Conservation (phyloP, 2,797 vertebrate species). For the Hippopotamyrus pictus region DNA sequence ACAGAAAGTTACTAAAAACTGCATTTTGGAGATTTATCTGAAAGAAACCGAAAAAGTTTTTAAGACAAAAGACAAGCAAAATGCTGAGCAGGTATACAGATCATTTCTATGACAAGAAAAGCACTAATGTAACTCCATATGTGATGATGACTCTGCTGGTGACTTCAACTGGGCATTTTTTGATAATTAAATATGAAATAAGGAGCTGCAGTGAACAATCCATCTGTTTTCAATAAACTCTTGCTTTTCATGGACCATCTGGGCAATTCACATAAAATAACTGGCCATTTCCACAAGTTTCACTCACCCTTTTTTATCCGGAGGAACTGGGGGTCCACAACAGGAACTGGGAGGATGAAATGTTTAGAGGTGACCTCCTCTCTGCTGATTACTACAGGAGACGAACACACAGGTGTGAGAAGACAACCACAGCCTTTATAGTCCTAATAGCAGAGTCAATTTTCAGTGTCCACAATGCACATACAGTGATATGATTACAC, state of each 20-base stretch:
- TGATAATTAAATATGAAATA: not conserved
- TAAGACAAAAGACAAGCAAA: not conserved
- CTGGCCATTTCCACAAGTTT: not conserved
- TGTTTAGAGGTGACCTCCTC: not conserved
- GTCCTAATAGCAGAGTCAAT: not conserved
- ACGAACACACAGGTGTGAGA: not conserved
- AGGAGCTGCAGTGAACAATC: not conserved
- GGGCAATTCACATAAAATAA: not conserved
- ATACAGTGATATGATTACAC: not conserved
- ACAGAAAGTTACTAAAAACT: not conserved
- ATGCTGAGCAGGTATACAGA: not conserved
- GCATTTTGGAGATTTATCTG: not conserved
- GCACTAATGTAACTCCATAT: not conserved
- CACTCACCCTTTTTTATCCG: conserved; percentile 8
- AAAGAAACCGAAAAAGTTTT: not conserved
- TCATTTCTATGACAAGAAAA: not conserved
- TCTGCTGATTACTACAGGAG: not conserved
- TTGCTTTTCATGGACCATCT: not conserved
- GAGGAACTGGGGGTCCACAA: not conserved
- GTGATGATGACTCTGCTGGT: not conserved
- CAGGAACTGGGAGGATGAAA: not conserved
- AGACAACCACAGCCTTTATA: not conserved
- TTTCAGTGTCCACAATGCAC: not conserved
- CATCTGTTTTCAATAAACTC: not conserved
- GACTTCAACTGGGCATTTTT: not conserved